Percentiles rank a stretch among this genome's conserved stretches.
phyloP scores from a whole-genome alignment of 2,888 invertebrate genomes.

The Nomada fabriciana region DNA sequence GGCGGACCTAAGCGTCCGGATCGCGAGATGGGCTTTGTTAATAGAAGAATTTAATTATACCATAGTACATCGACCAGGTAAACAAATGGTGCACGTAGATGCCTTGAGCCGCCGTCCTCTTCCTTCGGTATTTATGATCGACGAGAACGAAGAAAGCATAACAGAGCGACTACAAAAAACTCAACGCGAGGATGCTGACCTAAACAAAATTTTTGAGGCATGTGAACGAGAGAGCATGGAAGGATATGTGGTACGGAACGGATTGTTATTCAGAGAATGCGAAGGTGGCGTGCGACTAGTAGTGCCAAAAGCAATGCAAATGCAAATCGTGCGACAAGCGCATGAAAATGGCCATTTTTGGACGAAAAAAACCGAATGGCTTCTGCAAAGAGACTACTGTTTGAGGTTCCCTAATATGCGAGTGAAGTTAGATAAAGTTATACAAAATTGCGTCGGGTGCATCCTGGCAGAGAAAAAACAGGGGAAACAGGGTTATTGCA shows the following conservation, averaged over 20 bases:
- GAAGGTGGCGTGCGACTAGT: not conserved
- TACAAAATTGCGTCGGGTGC: constrained; percentile 2
- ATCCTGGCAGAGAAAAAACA: constrained; percentile 14
- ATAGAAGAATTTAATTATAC: not conserved
- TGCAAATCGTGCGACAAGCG: not conserved
- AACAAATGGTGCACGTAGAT: constrained; percentile 63
- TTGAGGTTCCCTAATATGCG: not conserved
- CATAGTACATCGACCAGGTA: not conserved
- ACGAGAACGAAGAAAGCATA: constrained; percentile 1
- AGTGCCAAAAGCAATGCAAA: constrained; percentile 21
- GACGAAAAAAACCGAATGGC: constrained; percentile 3
- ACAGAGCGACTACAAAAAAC: not conserved
- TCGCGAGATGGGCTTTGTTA: not conserved
- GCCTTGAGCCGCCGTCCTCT: constrained; percentile 65
- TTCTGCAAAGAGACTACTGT: constrained; percentile 8
- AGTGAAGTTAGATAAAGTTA: not conserved
- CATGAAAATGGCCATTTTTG: constrained; percentile 8
- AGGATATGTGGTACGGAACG: constrained; percentile 3
- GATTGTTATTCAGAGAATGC: not conserved
- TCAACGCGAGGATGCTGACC: not conserved
- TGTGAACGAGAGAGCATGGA: not conserved
- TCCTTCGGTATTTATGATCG: not conserved
- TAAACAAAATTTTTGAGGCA: not conserved
- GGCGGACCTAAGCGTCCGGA: not conserved
- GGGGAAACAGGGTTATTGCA: constrained; percentile 7